Evolutionary conservation across 2,797 vertebrate species (phyloP), one percentile per base, ranked within the genome.

Genomic region (Sebastes minor): DNA sequence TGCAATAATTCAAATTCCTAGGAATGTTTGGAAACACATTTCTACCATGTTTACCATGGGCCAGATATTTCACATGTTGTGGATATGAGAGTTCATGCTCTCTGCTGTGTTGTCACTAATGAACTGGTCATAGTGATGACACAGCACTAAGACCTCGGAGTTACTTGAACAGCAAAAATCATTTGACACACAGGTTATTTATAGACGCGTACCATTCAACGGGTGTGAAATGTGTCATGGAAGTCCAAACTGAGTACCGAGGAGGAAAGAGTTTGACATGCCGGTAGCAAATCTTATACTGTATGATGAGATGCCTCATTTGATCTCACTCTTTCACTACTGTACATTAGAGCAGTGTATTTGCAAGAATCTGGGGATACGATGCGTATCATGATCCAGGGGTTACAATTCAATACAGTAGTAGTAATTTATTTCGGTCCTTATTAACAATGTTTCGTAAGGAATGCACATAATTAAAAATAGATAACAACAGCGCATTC

Each of bases 221-320:
- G 23, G 63, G 76, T 88, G 88, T 66, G 79, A 89, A 90, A 91
- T 92, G 74, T 88, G 73, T 85, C 89, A 84, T n/a, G 35, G 20
- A 23, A 8, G 75, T 42, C 80, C 69, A 80, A 89, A 86, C 72
- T 67, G 87, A 63, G 62, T 57, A 52, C 7, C 16, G 30, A 59
- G 65, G 69, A 63, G 68, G 11, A 38, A 52, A 33, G 55, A 69
- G 55, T 56, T 74, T 66, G 23, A 72, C 18, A 6, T 32, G 74
- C 55, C 25, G 4, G 28, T 1, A 9, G 27, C 30, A 68, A 8
- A 49, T 70, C 7, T 28, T 28, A 18, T 6, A 3, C 6, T 49
- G 46, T 49, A 49, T 49, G 25, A 72, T 3, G 6, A 27, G 52
- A 42, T 4, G 33, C 55, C 16, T 35, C 6, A 35, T 74, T 57